These are phyloP conservation scores for Ataeniobius toweri DNA, from an alignment of 2,797 vertebrate genomes.

Conservation along the genomic window DNA sequence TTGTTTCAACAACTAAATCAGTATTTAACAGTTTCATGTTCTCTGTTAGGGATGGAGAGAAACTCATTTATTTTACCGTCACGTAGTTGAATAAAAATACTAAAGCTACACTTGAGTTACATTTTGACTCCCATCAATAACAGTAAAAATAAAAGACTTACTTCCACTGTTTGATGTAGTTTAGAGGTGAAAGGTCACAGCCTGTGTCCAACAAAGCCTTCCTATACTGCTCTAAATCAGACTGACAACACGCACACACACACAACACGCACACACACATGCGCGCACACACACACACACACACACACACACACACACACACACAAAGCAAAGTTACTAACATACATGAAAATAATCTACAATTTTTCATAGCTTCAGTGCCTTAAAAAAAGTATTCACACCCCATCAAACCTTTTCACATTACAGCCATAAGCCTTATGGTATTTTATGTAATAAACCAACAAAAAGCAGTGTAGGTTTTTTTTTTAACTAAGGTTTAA, in stretches of 20 bases:
- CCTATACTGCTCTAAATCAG: constrained; percentile 95
- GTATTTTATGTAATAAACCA: no score
- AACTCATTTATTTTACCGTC: no score
- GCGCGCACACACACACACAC: constrained; percentile 20
- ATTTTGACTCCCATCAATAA: no score
- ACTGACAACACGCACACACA: constrained; percentile 69
- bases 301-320: constrained; percentile 23
- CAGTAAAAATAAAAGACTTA: constrained; percentile 73
- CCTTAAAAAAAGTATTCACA: background rate
- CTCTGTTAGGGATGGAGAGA: background rate
- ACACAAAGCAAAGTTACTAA: background rate
- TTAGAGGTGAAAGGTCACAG: constrained; percentile 93
- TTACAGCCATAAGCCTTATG: no score
- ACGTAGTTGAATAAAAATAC: no score
- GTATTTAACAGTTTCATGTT: background rate
- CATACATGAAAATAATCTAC: no score
- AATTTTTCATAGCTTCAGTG: background rate
- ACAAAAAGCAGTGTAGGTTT: no score
- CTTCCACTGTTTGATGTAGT: constrained; percentile 99
- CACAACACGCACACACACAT: no score
- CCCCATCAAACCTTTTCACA: background rate
- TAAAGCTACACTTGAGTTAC: no score
- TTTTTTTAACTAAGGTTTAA: no score
- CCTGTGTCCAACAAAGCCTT: constrained; percentile 89
- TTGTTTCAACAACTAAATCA: background rate